Base-by-base conservation (phyloP, 1,140 invertebrate genomes). In the Heterodera carotae region DNA sequence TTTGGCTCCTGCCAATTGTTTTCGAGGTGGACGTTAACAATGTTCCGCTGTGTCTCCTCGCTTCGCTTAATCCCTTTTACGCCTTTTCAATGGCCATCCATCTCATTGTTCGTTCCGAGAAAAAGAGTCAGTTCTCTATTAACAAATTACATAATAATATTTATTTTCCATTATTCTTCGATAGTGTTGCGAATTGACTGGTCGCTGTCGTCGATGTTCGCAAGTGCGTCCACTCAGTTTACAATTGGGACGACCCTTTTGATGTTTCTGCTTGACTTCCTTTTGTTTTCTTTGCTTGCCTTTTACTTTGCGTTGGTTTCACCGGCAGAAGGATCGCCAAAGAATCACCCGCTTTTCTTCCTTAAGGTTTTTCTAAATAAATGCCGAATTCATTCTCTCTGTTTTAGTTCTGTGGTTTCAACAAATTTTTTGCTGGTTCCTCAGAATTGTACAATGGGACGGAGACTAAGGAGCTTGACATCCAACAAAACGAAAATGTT, bases 241-340 rank as follows among this genome's bases (percentile, higher is more conserved):
- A 60, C 83, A n/a, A 29, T 83, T 25, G 82, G 83, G 18, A 34
- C 59, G 31, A 76, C 80, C 27, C 48, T 85, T 12, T 25, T 83
- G 10, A 84, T 83, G 82, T 33, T 83, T 0, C 39, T 84, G 48
- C 25, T 84, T 39, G 82, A 83, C 43, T 36, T n/a, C n/a, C 18
- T 76, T 10, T 36, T 85, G 15, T 64, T 83, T 10, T 53, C 29
- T 25, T 33, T 85, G 53, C 48, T 83, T 8, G 69, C 75, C 12
- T 76, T 71, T 36, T 85, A 85, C 62, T 22, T 83, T 22, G 82
- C 84, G 27, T 64, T 66, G 25, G 83, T 83, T 60, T 69, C 67
- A 36, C 82, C 83, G 1, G 77, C 78, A 10, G 79, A 83, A 77
- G 77, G 70, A n/a, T 80, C 83, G 3, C 60, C 72, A 10, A 39